A percentile compares a stretch with the other conserved stretches of the same genome.
Conservation (phyloP, 1,140 invertebrate genomes). For the Ditylenchus dipsaci region DNA sequence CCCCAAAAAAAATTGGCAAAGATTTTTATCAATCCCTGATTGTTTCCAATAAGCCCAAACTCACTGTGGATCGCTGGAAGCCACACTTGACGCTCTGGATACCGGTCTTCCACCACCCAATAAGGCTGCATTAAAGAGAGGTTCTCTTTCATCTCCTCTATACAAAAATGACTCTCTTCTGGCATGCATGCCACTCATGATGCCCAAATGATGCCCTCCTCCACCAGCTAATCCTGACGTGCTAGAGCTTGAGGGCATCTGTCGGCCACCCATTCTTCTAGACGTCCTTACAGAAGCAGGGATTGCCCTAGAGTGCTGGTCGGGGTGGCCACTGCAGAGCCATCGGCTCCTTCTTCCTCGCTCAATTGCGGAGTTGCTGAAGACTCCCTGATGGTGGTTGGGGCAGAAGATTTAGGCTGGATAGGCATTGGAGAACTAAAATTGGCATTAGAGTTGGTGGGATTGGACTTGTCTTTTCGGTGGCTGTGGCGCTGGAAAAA, state of each 20-base stretch:
- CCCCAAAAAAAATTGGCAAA: too few relatives aligned
- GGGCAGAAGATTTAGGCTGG: not conserved
- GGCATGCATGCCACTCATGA: conserved; percentile 26
- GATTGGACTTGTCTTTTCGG: not conserved
- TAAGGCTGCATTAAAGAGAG: conserved; percentile 1
- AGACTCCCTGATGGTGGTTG: not conserved
- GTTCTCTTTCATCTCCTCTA: conserved; percentile 22
- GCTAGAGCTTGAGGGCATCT: conserved; percentile 14
- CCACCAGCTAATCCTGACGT: not conserved
- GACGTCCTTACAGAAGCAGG: not conserved
- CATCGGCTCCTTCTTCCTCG: not conserved
- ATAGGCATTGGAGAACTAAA: conserved; percentile 1
- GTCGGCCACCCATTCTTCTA: not conserved
- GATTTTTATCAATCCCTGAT: too few relatives aligned
- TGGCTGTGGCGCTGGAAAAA: conserved; percentile 10
- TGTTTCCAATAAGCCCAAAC: not conserved
- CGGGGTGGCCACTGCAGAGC: not conserved
- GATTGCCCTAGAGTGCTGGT: not conserved
- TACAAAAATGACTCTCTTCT: conserved; percentile 53
- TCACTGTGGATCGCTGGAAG: conserved; percentile 36
- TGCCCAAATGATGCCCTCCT: conserved; percentile 10
- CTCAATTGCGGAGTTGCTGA: not conserved
- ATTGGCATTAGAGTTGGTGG: not conserved
- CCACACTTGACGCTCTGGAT: conserved; percentile 47
- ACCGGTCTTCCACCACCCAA: conserved; percentile 41